Percentiles rank a stretch among this genome's conserved stretches.
Evolutionary conservation across 1,140 invertebrate genomes (phyloP).

Genomic region (Bilobella aurantiaca): DNA sequence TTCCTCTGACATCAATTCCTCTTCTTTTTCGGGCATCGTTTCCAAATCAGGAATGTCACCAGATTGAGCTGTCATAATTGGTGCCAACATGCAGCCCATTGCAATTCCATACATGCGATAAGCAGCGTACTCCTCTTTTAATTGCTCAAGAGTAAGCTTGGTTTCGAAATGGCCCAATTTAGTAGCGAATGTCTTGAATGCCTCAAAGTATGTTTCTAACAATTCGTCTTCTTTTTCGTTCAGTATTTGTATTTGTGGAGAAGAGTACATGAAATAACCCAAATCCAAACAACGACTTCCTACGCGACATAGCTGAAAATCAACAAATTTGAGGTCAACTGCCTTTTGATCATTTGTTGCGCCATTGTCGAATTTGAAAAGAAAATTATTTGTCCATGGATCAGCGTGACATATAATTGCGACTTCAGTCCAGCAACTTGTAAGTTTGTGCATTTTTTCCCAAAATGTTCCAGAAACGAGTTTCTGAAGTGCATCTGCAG

Average conservation of each 20-base stretch:
- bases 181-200: conserved; percentile 6
- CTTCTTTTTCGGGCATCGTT: neutral
- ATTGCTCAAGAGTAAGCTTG: conserved; percentile 9
- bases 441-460: neutral
- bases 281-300: conserved; percentile 47
- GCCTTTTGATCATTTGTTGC: conserved; percentile 1
- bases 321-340: conserved; percentile 38
- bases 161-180: neutral
- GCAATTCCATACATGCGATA: conserved; percentile 7
- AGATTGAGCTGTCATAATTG: conserved; percentile 11
- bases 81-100: conserved; percentile 12
- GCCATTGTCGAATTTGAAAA: conserved; percentile 47
- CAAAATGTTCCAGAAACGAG: neutral
- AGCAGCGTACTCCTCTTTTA: conserved; percentile 9
- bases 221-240: conserved; percentile 18
- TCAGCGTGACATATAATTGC: conserved; percentile 47
- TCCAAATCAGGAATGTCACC: conserved; percentile 19
- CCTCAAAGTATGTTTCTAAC: conserved; percentile 11
- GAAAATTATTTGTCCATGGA: conserved; percentile 63
- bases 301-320: conserved; percentile 45
- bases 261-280: conserved; percentile 49
- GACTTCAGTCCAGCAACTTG: neutral
- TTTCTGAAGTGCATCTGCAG: neutral
- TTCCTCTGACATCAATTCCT: neutral
- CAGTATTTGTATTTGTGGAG: conserved; percentile 29